phyloP scores from a whole-genome alignment of 1,140 invertebrate species.

The Rhopalosiphum maidis region DNA sequence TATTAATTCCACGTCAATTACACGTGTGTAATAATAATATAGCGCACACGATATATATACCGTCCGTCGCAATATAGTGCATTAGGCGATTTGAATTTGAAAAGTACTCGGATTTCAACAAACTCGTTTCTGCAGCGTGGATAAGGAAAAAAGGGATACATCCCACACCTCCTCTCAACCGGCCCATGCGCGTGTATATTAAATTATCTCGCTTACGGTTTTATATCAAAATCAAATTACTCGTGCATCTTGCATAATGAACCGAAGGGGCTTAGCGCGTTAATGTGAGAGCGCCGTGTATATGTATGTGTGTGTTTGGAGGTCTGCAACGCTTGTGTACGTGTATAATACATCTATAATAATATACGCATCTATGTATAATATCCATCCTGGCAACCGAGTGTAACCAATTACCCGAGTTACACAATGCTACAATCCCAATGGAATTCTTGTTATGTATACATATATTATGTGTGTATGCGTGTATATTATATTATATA shows the following conservation, averaged over 20 bases:
- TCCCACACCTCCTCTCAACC: background rate
- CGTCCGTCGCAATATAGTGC: background rate
- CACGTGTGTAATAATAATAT: background rate
- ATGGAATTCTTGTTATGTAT: constrained; percentile 34
- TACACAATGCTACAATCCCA: constrained; percentile 22
- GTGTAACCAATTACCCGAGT: constrained; percentile 51
- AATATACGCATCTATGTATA: background rate
- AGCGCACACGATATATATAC: background rate
- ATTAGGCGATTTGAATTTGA: constrained; percentile 28
- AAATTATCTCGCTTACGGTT: constrained; percentile 52
- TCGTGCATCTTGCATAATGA: constrained; percentile 49
- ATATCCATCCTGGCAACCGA: constrained; percentile 21
- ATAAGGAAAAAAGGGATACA: constrained; percentile 31
- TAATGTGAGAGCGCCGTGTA: constrained; percentile 25
- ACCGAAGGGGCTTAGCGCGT: constrained; percentile 48
- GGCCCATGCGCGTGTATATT: background rate
- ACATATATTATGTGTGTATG: background rate
- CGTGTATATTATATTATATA: background rate
- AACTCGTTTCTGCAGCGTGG: background rate
- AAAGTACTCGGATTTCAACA: constrained; percentile 49
- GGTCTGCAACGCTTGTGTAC: background rate
- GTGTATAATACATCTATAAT: background rate
- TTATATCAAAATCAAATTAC: constrained; percentile 50
- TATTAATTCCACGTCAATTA: constrained; percentile 38
- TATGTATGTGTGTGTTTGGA: constrained; percentile 4